Base-by-base conservation (phyloP, 2,888 invertebrate genomes). In the Odontomyia ornata region DNA sequence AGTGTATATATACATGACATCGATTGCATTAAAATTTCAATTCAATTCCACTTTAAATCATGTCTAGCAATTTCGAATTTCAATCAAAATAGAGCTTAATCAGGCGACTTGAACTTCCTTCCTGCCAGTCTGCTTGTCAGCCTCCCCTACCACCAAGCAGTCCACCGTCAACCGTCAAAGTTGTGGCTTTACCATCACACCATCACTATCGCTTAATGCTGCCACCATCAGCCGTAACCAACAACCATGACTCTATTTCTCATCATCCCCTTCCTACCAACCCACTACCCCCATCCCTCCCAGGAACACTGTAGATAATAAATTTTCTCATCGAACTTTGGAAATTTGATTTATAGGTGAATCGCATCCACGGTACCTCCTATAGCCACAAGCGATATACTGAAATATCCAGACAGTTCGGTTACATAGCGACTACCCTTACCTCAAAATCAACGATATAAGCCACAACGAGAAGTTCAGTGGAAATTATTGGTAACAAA, bases 11-110 rank as follows among this genome's bases (percentile, higher is more conserved):
- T n/a, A n/a, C 47, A 46, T 11, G 21, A n/a, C 23, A 46, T 69
- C 69, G 69, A 65, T 21, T 65, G 65, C 65, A 65, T 65, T 30
- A 65, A 69, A 69, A 69, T 69, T 69, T 69, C 69, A 69, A 69
- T 69, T 69, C 69, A 69, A 69, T 69, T 69, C 46, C 69, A 69
- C 69, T 69, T 69, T 69, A 69, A 69, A 69, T 69, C 69, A 69
- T 69, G 69, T 69, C 69, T 69, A 47, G 69, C 69, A 69, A 69
- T 69, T 69, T 69, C 69, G 25, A 69, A 46, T 47, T 69, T 69
- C 69, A 69, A 69, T 69, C 69, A 69, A 69, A 69, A 69, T 69
- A 47, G 69, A 69, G 30, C 69, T 69, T 69, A 69, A 69, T 69
- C 69, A 69, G 69, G 69, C 69, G 69, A 47, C 69, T 69, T 69